These are phyloP conservation scores for Callopanchax toddi DNA, from an alignment of 2,113 vertebrate genomes.

Conservation along the genomic window DNA sequence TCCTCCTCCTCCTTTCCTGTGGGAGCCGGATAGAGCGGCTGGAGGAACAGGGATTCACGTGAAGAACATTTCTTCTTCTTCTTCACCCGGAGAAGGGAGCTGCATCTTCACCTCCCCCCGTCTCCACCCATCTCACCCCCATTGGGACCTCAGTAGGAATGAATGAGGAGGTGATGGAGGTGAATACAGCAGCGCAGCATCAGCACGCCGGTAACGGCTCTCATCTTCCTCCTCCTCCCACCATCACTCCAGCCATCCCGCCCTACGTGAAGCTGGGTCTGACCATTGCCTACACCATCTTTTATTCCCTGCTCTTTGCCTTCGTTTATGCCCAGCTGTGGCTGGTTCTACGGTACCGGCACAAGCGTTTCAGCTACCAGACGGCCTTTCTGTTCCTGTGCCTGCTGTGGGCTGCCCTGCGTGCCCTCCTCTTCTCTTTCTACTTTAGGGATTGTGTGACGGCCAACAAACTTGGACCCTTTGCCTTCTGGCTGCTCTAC, in stretches of 20 bases:
- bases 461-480: slow-evolving; percentile 88
- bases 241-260: slow-evolving; percentile 87
- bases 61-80: slow-evolving; percentile 11
- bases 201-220: slow-evolving; percentile 79
- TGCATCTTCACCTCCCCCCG: not conserved
- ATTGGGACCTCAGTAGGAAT: slow-evolving; percentile 19
- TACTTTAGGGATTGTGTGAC: slow-evolving; percentile 93
- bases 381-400: slow-evolving; percentile 94
- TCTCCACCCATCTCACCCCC: slow-evolving; percentile 4
- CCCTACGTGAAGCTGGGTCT: slow-evolving; percentile 90
- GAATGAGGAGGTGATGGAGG: slow-evolving; percentile 55
- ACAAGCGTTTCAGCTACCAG: slow-evolving; percentile 95
- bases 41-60: slow-evolving; percentile 4
- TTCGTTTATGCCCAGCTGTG: slow-evolving; percentile 93
- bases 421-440: slow-evolving; percentile 94
- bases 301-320: slow-evolving; percentile 91
- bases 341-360: slow-evolving; percentile 90
- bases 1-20: slow-evolving; percentile 17
- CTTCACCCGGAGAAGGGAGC: not conserved
- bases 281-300: slow-evolving; percentile 88
- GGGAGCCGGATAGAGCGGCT: slow-evolving; percentile 41
- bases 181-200: slow-evolving; percentile 31
- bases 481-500: slow-evolving; percentile 95
- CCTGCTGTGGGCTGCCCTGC: slow-evolving; percentile 92
- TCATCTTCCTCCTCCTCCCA: slow-evolving; percentile 74